Base-by-base conservation (phyloP, 2,888 invertebrate genomes). In the Hydrotaea cyrtoneurina region DNA sequence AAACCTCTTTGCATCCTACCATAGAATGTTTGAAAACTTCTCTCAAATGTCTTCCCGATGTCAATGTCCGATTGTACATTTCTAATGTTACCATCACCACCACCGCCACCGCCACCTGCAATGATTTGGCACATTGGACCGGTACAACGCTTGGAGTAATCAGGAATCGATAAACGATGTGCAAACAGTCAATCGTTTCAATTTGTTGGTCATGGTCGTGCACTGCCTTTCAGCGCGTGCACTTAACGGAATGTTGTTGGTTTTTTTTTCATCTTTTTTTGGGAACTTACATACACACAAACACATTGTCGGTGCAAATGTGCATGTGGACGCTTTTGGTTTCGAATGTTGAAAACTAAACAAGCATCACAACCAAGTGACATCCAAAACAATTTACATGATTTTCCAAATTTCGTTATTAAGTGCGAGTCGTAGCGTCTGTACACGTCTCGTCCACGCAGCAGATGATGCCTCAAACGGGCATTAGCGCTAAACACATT, bases 361-460 rank as follows among this genome's bases (percentile, higher is more conserved):
- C 69, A 69, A 46, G 69, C 69, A 46, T 21, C 23, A 13, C 69
- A 31, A 4, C 31, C 31, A 46, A 46, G 21, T 69, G 69, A 69
- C 69, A 69, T 46, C 69, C 69, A 46, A 43, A 46, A 43, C 1
- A 46, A 69, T 69, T 69, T 69, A 69, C 69, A 46, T 46, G 69
- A 69, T 46, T 69, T 69, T 43, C 69, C 69, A 69, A 69, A 69
- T 69, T 69, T 69, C 46, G 46, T 69, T 69, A 69, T 69, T 69
- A 69, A 2, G 17, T 36, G 31, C 62, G 8, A 62, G 31, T 4
- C 8, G 31, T 69, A 15, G 39, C 36, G n/a, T n/a, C n/a, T n/a
- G n/a, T n/a, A n/a, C n/a, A n/a, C n/a, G n/a, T n/a, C n/a, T n/a
- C 39, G 43, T 39, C 50, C 15, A 13, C 26, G 15, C 19, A 26